These are phyloP conservation scores for Chymomyza fuscimana DNA, from an alignment of 2,888 invertebrate species.

Conservation along the genomic window DNA sequence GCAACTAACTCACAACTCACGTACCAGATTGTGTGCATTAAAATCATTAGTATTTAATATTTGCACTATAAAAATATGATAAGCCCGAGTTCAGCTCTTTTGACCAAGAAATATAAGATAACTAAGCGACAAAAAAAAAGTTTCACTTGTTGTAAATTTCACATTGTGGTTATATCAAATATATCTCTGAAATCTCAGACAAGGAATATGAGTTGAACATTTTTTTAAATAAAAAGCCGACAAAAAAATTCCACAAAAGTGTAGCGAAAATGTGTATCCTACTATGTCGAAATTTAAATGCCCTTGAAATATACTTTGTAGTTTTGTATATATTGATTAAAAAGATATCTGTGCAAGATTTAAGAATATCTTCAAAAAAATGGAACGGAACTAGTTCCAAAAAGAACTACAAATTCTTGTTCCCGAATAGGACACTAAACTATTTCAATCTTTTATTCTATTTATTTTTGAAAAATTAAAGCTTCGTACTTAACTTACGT, in stretches of 20 bases:
- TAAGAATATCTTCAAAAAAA: too few species aligned
- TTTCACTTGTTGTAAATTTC: constrained; percentile 44
- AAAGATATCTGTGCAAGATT: too few species aligned
- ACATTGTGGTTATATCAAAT: constrained; percentile 11
- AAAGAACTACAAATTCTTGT: too few species aligned
- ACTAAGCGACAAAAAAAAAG: not conserved
- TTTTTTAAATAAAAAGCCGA: constrained; percentile 1
- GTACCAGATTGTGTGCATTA: not conserved
- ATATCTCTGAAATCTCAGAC: constrained; percentile 37
- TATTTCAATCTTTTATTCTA: too few species aligned
- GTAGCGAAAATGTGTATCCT: not conserved
- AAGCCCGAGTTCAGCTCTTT: not conserved
- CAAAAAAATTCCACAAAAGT: not conserved
- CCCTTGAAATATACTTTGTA: too few species aligned
- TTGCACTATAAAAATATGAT: not conserved
- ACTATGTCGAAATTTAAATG: too few species aligned
- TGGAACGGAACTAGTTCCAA: too few species aligned
- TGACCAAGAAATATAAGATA: not conserved
- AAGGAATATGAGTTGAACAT: constrained; percentile 8
- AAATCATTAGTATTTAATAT: constrained; percentile 5
- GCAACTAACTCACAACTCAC: not conserved
- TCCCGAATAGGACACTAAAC: too few species aligned
- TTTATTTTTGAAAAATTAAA: too few species aligned
- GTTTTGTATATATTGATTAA: too few species aligned
- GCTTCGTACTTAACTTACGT: too few species aligned